phyloP scores from a whole-genome alignment of 2,888 invertebrate genomes.

The Parnassius apollo region DNA sequence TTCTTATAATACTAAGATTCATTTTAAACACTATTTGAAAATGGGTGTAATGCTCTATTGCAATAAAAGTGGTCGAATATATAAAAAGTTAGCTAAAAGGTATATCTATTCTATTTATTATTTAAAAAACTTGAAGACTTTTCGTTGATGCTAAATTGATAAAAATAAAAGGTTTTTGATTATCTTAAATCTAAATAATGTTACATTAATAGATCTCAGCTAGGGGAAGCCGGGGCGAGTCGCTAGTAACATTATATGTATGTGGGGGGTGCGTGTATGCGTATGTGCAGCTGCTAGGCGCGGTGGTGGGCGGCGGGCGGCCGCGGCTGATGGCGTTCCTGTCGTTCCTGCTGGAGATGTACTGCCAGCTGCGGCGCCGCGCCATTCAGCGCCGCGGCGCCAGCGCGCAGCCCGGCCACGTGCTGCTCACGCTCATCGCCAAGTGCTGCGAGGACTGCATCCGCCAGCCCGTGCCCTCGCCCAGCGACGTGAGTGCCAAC shows the following conservation, averaged over 20 bases:
- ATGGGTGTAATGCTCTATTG: no score
- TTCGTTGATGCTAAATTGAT: no score
- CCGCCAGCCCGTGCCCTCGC: constrained; percentile 89
- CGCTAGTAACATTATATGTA: not conserved
- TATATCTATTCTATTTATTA: no score
- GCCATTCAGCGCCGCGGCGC: constrained; percentile 80
- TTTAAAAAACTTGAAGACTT: no score
- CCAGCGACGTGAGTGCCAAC: constrained; percentile 85
- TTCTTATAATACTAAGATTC: no score
- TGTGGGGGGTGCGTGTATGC: not conserved
- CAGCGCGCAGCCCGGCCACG: constrained; percentile 77
- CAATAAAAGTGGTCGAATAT: no score
- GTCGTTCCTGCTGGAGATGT: constrained; percentile 94
- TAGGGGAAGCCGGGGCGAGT: no score
- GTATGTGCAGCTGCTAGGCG: constrained; percentile 68
- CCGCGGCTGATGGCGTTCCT: constrained; percentile 91
- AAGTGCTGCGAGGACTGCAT: constrained; percentile 95
- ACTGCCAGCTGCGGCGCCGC: constrained; percentile 90
- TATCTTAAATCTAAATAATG: no score
- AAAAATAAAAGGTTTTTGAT: no score
- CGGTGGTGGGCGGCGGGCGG: constrained; percentile 82
- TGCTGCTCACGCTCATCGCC: constrained; percentile 90
- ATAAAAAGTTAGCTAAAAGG: no score
- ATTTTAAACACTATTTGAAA: no score
- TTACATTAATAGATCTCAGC: no score